phyloP scores from a whole-genome alignment of 2,113 vertebrate species.

The Bettongia penicillata region DNA sequence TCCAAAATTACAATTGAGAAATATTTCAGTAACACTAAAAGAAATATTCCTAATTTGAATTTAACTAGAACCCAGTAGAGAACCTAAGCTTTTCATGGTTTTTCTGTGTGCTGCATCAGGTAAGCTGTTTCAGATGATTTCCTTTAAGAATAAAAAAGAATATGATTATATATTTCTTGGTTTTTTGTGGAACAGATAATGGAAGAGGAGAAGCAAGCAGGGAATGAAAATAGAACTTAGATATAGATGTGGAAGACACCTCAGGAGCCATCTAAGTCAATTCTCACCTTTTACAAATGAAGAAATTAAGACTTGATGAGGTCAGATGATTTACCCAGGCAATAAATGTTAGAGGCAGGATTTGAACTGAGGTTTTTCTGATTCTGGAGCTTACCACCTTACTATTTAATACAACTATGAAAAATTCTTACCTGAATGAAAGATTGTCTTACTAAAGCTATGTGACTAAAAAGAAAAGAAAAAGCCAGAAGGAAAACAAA shows the following conservation, averaged over 20 bases:
- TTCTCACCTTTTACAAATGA: not conserved
- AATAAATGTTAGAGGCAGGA: not conserved
- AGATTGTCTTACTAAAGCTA: constrained; percentile 33
- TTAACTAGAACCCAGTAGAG: not conserved
- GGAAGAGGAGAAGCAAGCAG: not conserved
- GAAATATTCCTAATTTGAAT: constrained; percentile 6
- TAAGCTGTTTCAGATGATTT: constrained; percentile 11
- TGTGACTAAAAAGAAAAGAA: constrained; percentile 12
- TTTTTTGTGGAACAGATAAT: not conserved
- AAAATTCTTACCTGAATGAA: not conserved
- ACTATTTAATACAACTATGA: not conserved
- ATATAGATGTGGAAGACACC: not conserved
- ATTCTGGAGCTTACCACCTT: not conserved
- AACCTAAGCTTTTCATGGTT: not conserved
- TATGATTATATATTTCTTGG: not conserved
- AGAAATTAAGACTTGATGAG: not conserved
- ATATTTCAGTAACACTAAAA: not conserved
- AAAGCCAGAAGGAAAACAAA: not conserved
- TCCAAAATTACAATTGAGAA: not conserved
- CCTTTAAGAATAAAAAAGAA: not conserved
- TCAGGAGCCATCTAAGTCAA: not conserved
- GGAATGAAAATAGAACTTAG: not conserved
- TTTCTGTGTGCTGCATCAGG: not conserved
- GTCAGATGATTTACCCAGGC: not conserved
- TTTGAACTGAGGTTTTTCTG: not conserved